Conservation (phyloP, 30 jellyfish, hydroid and myxozoan genomes). For the Cassiopea andromeda region DNA sequence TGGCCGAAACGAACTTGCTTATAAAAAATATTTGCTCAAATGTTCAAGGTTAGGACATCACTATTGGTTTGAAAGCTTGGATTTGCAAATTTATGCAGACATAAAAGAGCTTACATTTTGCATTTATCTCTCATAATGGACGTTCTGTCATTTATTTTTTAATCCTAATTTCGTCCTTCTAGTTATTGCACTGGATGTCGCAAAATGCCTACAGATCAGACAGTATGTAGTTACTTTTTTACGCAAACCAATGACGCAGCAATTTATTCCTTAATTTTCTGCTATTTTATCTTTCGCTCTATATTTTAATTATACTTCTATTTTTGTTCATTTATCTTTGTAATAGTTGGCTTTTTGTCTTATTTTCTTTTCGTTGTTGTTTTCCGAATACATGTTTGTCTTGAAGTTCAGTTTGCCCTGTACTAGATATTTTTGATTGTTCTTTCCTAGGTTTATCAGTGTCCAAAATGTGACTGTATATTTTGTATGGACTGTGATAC, state of each 20-base stretch:
- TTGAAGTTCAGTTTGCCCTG: background rate
- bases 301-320: too few species aligned
- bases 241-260: background rate
- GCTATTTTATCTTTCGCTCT: background rate
- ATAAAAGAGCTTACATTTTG: background rate
- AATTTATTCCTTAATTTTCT: background rate
- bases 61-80: background rate
- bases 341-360: background rate
- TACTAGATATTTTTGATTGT: background rate
- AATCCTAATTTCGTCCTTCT: background rate
- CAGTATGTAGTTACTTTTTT: conserved; percentile 30
- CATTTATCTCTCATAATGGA: background rate
- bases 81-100: too few species aligned
- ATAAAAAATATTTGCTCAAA: background rate
- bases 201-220: conserved; percentile 54
- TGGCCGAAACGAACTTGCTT: background rate
- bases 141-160: background rate
- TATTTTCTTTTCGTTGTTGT: background rate
- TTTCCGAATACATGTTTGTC: too few species aligned
- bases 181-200: conserved; percentile 87
- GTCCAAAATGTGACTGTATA: conserved; percentile 71
- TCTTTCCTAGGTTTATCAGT: conserved; percentile 71
- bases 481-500: conserved; percentile 93
- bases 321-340: background rate
- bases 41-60: background rate